phyloP scores from a whole-genome alignment of 1,140 invertebrate species.

The Globodera rostochiensis region DNA sequence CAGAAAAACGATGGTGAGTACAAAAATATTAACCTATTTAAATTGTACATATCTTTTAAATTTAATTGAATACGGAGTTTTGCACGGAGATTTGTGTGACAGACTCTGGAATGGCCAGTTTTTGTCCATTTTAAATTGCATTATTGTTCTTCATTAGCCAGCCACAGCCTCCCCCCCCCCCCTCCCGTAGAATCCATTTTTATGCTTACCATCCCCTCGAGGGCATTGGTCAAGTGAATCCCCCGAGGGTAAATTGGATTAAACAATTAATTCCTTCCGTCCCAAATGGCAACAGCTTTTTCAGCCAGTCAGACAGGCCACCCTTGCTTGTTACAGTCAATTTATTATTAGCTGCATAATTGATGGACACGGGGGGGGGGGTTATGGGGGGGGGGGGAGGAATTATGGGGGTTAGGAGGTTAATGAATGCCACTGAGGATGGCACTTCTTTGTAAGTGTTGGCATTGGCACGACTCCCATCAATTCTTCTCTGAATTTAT shows the following conservation, averaged over 20 bases:
- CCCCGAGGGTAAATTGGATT: neutral
- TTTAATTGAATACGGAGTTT: no score
- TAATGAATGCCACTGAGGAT: no score
- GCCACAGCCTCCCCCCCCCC: no score
- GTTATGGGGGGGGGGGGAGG: neutral
- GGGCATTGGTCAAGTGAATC: neutral
- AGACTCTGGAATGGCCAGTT: no score
- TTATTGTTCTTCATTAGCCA: no score
- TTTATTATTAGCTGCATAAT: conserved; percentile 1
- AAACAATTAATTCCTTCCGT: neutral
- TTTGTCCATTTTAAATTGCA: no score
- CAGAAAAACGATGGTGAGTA: no score
- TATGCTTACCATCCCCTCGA: no score
- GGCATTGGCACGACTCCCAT: neutral
- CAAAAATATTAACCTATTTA: no score
- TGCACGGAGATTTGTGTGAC: no score
- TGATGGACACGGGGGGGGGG: neutral
- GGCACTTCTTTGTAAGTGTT: neutral
- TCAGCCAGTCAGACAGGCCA: neutral
- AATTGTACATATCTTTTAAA: no score
- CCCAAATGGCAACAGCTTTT: neutral
- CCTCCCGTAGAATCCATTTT: no score
- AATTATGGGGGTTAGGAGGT: neutral
- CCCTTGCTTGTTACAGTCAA: neutral
- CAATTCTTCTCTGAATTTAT: neutral